Evolutionary conservation across 35 echinoderm and acorn worm species (phyloP).

Genomic region (Eucidaris tribuloides): DNA sequence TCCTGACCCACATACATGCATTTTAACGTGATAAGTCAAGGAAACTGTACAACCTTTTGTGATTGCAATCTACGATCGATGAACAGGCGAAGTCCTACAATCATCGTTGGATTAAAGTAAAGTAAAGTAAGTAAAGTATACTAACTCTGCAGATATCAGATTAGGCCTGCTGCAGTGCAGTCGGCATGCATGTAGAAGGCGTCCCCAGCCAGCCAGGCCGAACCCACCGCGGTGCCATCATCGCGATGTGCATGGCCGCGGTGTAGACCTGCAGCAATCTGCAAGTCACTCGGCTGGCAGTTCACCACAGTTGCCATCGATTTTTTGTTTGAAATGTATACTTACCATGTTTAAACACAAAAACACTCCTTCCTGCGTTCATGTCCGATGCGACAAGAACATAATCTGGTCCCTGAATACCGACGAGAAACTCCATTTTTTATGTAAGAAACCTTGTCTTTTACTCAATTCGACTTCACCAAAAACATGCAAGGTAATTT

Average conservation of each 20-base stretch:
- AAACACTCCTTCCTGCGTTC: constrained; percentile 86
- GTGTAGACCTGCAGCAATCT: background rate
- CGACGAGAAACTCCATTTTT: constrained; percentile 96
- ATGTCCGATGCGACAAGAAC: constrained; percentile 89
- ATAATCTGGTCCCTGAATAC: constrained; percentile 89
- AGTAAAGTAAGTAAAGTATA: too few relatives aligned
- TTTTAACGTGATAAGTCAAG: too few relatives aligned
- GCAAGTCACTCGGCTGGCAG: background rate
- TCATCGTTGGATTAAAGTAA: too few relatives aligned
- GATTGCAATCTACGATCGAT: too few relatives aligned
- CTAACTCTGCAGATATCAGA: too few relatives aligned
- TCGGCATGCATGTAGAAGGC: background rate
- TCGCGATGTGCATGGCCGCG: background rate
- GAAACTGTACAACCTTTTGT: too few relatives aligned
- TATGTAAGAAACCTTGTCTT: too few relatives aligned
- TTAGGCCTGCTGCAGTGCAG: background rate
- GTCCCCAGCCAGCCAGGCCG: background rate
- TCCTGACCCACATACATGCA: too few relatives aligned
- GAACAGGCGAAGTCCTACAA: too few relatives aligned
- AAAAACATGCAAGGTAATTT: too few relatives aligned
- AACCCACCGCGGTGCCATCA: background rate
- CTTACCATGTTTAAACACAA: constrained; percentile 93
- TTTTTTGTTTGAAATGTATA: background rate
- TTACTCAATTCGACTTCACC: too few relatives aligned
- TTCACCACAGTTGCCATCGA: background rate